Evolutionary conservation across 30 jellyfish, hydroid and myxozoan genomes (phyloP).

Genomic region (Pelagia noctiluca): DNA sequence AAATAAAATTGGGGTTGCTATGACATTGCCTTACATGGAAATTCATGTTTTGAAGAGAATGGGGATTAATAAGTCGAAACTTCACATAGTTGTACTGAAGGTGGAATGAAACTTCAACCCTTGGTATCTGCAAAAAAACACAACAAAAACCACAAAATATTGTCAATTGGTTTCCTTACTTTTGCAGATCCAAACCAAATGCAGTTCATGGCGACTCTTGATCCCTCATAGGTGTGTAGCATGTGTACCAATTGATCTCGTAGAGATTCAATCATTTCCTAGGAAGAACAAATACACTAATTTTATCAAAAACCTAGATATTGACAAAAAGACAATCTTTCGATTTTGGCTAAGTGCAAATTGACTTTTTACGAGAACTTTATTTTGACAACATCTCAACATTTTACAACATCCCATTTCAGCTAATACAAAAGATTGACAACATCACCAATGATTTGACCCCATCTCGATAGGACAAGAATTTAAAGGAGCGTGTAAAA

Average conservation of each 20-base stretch:
- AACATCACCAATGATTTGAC: too few relatives aligned
- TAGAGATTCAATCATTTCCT: conserved; percentile 85
- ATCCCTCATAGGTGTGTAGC: conserved; percentile 88
- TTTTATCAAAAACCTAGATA: too few relatives aligned
- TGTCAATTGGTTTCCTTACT: conserved; percentile 23
- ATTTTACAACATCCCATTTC: too few relatives aligned
- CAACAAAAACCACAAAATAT: not conserved
- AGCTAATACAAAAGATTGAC: too few relatives aligned
- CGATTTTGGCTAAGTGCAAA: too few relatives aligned
- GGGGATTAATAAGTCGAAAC: not conserved
- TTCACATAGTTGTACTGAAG: not conserved
- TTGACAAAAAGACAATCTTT: too few relatives aligned
- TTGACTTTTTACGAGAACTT: too few relatives aligned
- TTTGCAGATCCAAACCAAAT: conserved; percentile 87
- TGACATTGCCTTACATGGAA: not conserved
- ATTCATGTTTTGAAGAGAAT: not conserved
- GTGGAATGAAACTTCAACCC: not conserved
- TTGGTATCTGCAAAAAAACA: too few relatives aligned
- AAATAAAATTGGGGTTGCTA: too few relatives aligned
- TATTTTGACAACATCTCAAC: too few relatives aligned
- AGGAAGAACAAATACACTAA: not conserved
- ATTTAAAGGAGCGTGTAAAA: too few relatives aligned
- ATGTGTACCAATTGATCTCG: conserved; percentile 73
- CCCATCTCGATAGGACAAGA: too few relatives aligned
- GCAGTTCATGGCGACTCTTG: conserved; percentile 88